These are phyloP conservation scores for Toxonevra muliebris DNA, from an alignment of 2,888 invertebrate species.

Conservation along the genomic window DNA sequence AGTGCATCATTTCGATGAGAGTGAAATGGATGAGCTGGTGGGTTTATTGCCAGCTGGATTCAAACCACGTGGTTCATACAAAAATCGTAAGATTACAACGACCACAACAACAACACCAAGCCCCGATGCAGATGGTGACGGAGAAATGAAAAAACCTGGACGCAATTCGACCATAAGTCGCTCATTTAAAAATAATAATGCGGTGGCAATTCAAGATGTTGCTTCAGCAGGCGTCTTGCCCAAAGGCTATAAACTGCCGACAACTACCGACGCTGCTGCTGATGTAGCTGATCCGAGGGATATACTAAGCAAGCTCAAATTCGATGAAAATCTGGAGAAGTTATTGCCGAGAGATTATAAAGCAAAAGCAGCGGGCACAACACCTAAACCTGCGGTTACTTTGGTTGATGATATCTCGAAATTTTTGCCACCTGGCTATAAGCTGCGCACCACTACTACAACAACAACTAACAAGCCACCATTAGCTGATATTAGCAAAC, in stretches of 20 bases:
- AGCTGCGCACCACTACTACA: constrained; percentile 54
- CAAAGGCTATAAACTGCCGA: constrained; percentile 69
- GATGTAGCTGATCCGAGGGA: constrained; percentile 47
- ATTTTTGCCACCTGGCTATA: constrained; percentile 71
- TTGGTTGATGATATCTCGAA: constrained; percentile 71
- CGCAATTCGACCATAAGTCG: constrained; percentile 63
- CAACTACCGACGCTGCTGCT: constrained; percentile 38
- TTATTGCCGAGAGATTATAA: constrained; percentile 69
- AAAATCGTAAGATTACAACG: constrained; percentile 66
- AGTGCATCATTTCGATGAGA: constrained; percentile 56
- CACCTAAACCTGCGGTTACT: constrained; percentile 63
- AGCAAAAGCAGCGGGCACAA: constrained; percentile 47
- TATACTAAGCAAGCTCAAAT: constrained; percentile 57
- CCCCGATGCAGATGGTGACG: constrained; percentile 43
- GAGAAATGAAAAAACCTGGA: constrained; percentile 47
- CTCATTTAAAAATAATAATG: constrained; percentile 70
- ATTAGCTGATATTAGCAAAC: constrained; percentile 68
- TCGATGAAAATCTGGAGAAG: constrained; percentile 59
- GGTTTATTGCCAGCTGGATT: constrained; percentile 74
- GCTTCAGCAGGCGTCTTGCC: constrained; percentile 67
- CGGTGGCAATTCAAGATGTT: constrained; percentile 68
- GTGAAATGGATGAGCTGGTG: constrained; percentile 69
- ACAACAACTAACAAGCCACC: constrained; percentile 42
- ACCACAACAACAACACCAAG: constrained; percentile 61
- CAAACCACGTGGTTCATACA: constrained; percentile 67